Evolutionary conservation across 2,113 vertebrate species (phyloP), one percentile per base, ranked within the genome.

Genomic region (Nicator chloris): DNA sequence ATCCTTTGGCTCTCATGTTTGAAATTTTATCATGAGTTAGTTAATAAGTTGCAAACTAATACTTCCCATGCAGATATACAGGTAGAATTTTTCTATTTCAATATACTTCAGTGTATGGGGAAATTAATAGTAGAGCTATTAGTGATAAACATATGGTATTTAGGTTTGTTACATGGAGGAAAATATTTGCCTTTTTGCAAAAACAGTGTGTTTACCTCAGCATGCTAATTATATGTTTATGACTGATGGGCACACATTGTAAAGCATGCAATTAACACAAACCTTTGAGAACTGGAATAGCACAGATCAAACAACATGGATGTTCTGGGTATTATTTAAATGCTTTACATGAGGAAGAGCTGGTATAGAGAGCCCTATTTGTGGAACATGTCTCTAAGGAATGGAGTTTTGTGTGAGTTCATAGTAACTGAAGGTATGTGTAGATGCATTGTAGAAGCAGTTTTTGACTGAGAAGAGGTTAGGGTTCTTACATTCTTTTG

Each of bases 371-470:
- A 42, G 4, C 11, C 27, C 10, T 9, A 7, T 60, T 63, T 78
- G 17, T 79, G 31, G 17, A 72, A 27, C 27, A 5, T 15, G 3
- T n/a, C 10, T 53, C 10, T 68, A 40, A 88, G 53, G 42, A 64
- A n/a, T 4, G 28, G 12, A 47, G 18, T 60, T 76, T 10, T 1
- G 2, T 42, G 4, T 33, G n/a, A 37, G 15, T 44, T 92, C 76
- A 21, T 18, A 22, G 27, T n/a, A 30, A 15, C 15, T 31, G 11
- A 49, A 64, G 26, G 2, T 24, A 1, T 26, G 20, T 0, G 0
- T 75, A 6, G 7, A 9, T 4, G 10, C 82, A 28, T 35, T 78
- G 30, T 33, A 60, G 44, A 79, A 85, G 14, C 19, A 18, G 20
- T 61, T 82, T 64, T 40, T 21, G 20, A 30, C 3, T 37, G 30